These are phyloP conservation scores for Philhelius pedissequus DNA, from an alignment of 2,888 invertebrate species.

Conservation along the genomic window DNA sequence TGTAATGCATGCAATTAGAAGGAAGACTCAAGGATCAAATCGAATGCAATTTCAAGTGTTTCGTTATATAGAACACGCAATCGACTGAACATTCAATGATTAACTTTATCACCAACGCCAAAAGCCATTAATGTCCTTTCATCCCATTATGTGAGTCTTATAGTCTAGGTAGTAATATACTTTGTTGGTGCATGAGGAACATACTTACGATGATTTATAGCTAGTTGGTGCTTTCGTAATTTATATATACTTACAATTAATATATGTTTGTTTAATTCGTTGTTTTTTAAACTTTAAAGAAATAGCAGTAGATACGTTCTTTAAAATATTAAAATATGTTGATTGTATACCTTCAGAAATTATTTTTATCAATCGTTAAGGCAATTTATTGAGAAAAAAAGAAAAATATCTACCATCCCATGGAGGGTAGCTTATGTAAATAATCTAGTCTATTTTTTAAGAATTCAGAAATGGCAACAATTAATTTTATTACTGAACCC, in stretches of 20 bases:
- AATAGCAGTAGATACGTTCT: background rate
- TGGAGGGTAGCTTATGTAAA: background rate
- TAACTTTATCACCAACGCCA: conserved; percentile 46
- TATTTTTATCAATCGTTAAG: background rate
- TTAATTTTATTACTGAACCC: background rate
- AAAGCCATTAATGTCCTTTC: conserved; percentile 30
- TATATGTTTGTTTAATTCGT: background rate
- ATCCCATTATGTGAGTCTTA: conserved; percentile 14
- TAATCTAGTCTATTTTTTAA: background rate
- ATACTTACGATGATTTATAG: conserved; percentile 42
- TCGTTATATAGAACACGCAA: conserved; percentile 45
- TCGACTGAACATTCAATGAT: conserved; percentile 39
- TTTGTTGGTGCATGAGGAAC: conserved; percentile 9
- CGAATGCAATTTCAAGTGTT: conserved; percentile 57
- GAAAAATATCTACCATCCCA: no score
- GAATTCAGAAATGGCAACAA: background rate
- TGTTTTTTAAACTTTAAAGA: background rate
- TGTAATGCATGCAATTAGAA: conserved; percentile 59
- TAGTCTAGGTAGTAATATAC: background rate
- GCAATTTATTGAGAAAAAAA: background rate
- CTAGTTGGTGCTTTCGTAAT: conserved; percentile 24
- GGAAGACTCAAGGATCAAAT: conserved; percentile 13
- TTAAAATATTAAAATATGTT: background rate
- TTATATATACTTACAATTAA: no score
- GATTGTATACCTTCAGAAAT: background rate